A percentile compares a stretch with the other conserved stretches of the same genome.
Conservation (phyloP, 1,140 invertebrate genomes). For the Mamestra configurata region DNA sequence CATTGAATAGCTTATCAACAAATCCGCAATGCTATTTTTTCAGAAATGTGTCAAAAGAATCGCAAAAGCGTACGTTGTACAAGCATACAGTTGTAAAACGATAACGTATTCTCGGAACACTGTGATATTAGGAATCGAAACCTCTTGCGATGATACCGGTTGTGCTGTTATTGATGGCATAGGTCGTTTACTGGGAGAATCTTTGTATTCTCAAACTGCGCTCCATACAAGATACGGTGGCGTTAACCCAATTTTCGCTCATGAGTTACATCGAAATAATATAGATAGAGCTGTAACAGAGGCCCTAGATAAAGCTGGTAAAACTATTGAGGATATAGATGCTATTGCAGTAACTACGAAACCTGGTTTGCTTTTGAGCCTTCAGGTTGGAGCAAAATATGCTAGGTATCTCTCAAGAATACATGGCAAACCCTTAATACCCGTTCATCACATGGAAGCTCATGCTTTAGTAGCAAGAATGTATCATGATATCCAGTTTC, state of each 20-base stretch:
- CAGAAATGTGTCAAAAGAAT: slow-evolving; percentile 14
- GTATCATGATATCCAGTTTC: slow-evolving; percentile 92
- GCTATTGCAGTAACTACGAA: slow-evolving; percentile 97
- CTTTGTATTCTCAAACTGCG: slow-evolving; percentile 92
- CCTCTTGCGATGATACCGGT: slow-evolving; percentile 99
- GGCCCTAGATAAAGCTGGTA: slow-evolving; percentile 90
- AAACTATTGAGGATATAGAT: slow-evolving; percentile 93
- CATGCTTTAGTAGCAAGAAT: slow-evolving; percentile 97
- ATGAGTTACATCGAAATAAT: slow-evolving; percentile 93
- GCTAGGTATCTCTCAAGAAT: slow-evolving; percentile 92
- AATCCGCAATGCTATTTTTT: neutral
- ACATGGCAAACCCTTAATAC: slow-evolving; percentile 95
- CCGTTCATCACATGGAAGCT: slow-evolving; percentile 99
- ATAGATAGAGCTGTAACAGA: slow-evolving; percentile 93
- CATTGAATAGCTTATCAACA: neutral
- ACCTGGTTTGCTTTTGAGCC: slow-evolving; percentile 94
- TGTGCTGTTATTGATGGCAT: slow-evolving; percentile 94
- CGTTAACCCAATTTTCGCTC: slow-evolving; percentile 95
- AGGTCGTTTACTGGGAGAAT: slow-evolving; percentile 93
- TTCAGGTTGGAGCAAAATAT: slow-evolving; percentile 95
- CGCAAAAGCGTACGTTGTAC: neutral
- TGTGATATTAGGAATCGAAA: slow-evolving; percentile 95
- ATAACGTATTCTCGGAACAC: slow-evolving; percentile 2
- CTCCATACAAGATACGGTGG: slow-evolving; percentile 95
- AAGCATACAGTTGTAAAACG: neutral